These are phyloP conservation scores for Trichogramma pretiosum DNA, from an alignment of 1,140 invertebrate species.

Conservation along the genomic window DNA sequence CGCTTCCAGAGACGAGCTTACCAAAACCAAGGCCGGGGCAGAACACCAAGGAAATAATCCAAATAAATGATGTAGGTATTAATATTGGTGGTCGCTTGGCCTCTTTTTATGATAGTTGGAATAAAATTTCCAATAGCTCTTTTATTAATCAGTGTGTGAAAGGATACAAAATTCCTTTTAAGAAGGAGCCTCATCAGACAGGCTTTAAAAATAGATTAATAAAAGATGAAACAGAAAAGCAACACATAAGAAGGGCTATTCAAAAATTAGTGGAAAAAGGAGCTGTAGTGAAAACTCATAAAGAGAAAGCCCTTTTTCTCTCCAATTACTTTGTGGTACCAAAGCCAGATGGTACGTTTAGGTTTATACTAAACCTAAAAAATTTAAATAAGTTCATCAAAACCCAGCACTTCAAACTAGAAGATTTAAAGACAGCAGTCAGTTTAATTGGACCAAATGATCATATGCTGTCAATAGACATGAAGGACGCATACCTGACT, in stretches of 20 bases:
- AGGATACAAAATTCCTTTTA: constrained; percentile 12
- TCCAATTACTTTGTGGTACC: constrained; percentile 3
- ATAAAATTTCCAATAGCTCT: not conserved
- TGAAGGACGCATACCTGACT: constrained; percentile 15
- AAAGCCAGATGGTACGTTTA: constrained; percentile 6
- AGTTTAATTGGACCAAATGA: constrained; percentile 3
- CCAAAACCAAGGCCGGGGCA: not conserved
- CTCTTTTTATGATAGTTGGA: constrained; percentile 1
- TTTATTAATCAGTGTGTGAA: constrained; percentile 10
- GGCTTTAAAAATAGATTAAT: not conserved
- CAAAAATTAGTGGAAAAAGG: constrained; percentile 1
- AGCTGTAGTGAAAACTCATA: constrained; percentile 4
- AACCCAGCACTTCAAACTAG: constrained; percentile 8
- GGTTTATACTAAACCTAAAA: constrained; percentile 12
- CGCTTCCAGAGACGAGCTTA: not conserved
- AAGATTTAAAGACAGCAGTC: constrained; percentile 11
- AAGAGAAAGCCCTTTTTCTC: constrained; percentile 3
- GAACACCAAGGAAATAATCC: too few relatives aligned
- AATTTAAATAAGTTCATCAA: constrained; percentile 6
- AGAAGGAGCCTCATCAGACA: not conserved
- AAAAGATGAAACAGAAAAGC: not conserved
- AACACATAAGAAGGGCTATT: constrained; percentile 4
- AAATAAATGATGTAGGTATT: constrained; percentile 5
- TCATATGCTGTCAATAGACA: constrained; percentile 9
- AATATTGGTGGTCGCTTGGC: constrained; percentile 8